These are phyloP conservation scores for Proteles cristata DNA, from an alignment of 2,113 vertebrate species.

Conservation along the genomic window DNA sequence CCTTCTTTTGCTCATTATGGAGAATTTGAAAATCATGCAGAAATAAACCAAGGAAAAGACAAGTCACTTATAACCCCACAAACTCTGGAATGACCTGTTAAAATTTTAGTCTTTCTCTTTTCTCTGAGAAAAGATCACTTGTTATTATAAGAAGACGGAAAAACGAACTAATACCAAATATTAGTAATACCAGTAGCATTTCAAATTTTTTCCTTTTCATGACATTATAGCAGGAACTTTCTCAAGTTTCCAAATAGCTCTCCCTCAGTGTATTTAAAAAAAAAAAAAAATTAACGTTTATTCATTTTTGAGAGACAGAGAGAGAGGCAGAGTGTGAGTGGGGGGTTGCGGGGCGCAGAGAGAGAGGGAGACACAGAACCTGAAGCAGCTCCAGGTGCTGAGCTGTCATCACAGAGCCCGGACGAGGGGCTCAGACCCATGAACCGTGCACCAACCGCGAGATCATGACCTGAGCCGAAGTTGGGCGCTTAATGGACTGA, in stretches of 20 bases:
- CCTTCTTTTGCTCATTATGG: not conserved
- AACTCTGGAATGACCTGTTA: not conserved
- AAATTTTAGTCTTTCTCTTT: not conserved
- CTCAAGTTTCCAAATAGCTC: not conserved
- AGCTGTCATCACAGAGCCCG: too few relatives aligned
- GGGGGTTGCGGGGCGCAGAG: too few relatives aligned
- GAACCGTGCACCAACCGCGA: too few relatives aligned
- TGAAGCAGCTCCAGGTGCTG: too few relatives aligned
- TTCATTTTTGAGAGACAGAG: too few relatives aligned
- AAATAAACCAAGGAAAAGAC: constrained; percentile 16
- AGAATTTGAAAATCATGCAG: not conserved
- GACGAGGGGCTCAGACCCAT: too few relatives aligned
- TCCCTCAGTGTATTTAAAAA: too few relatives aligned
- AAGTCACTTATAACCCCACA: not conserved
- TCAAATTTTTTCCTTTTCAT: not conserved
- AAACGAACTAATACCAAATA: not conserved
- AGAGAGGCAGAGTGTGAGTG: too few relatives aligned
- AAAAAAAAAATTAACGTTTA: too few relatives aligned
- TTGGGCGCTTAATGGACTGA: too few relatives aligned
- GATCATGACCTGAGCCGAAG: too few relatives aligned
- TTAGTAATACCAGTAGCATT: not conserved
- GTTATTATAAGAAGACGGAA: not conserved
- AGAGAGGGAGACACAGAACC: too few relatives aligned
- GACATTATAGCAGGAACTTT: not conserved
- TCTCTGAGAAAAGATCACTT: not conserved